These are phyloP conservation scores for Bombylius discolor DNA, from an alignment of 2,888 invertebrate species.

Conservation along the genomic window DNA sequence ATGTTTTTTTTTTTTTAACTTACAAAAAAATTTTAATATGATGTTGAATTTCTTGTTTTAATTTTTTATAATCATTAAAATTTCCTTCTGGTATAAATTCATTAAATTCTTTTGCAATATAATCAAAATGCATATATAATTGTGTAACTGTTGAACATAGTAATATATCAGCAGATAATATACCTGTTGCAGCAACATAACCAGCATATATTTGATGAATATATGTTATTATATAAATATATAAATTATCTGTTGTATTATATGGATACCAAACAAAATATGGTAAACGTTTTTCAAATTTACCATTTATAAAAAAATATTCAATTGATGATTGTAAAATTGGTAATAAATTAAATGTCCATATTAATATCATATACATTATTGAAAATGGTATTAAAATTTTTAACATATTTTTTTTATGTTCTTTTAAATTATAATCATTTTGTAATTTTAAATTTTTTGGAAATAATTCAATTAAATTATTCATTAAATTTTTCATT, in stretches of 20 bases:
- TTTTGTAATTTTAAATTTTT: conserved; percentile 17
- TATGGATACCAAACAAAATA: conserved; percentile 16
- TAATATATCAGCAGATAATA: conserved; percentile 26
- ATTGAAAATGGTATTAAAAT: conserved; percentile 20
- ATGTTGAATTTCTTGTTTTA: too few species aligned
- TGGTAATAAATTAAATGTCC: conserved; percentile 25
- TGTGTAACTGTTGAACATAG: conserved; percentile 25
- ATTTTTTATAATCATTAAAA: too few species aligned
- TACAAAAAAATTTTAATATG: too few species aligned
- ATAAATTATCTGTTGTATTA: conserved; percentile 13
- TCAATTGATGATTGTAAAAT: conserved; percentile 6
- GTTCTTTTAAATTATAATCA: conserved; percentile 10
- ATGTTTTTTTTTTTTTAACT: too few species aligned
- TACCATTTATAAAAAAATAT: conserved; percentile 3
- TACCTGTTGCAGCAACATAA: conserved; percentile 22
- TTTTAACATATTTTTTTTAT: conserved; percentile 17
- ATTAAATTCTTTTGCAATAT: conserved; percentile 18
- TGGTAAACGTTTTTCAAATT: conserved; percentile 6
- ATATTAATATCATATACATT: conserved; percentile 22
- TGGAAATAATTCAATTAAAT: conserved; percentile 23
- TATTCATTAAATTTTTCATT: conserved; percentile 19
- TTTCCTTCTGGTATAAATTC: conserved; percentile 13
- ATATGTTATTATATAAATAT: conserved; percentile 21
- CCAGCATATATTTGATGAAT: conserved; percentile 22
- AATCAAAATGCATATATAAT: conserved; percentile 29